Evolutionary conservation across 2,113 vertebrate species (phyloP).

Genomic region (Salminus brasiliensis): DNA sequence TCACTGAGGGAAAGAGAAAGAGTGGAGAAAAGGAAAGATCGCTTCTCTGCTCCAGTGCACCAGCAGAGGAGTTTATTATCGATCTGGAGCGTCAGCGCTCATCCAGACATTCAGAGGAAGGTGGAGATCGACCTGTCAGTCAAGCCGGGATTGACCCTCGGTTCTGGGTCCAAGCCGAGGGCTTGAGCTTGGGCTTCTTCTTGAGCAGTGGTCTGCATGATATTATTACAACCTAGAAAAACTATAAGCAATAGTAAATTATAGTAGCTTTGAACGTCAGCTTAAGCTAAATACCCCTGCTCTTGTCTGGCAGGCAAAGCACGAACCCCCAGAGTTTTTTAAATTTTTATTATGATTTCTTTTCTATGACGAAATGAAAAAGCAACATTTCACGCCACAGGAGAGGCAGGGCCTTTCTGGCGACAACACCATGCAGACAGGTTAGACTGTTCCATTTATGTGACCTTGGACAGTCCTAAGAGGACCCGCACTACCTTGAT

Average conservation of each 20-base stretch:
- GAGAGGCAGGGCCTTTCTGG: too few relatives aligned
- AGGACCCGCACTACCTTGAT: too few relatives aligned
- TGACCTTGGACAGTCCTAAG: too few relatives aligned
- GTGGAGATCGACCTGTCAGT: constrained; percentile 50
- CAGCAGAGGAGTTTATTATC: constrained; percentile 59
- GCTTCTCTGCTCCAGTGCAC: constrained; percentile 42
- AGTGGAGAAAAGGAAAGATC: constrained; percentile 48
- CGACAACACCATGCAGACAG: too few relatives aligned
- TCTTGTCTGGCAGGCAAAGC: too few relatives aligned
- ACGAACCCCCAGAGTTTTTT: too few relatives aligned
- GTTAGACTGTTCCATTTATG: too few relatives aligned
- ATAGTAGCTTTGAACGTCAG: not conserved
- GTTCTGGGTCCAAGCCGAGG: constrained; percentile 14
- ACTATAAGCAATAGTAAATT: not conserved
- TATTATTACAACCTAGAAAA: not conserved
- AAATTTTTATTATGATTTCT: too few relatives aligned
- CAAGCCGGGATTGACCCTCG: constrained; percentile 44
- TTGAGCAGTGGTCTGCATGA: not conserved
- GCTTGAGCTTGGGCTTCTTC: not conserved
- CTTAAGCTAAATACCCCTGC: not conserved
- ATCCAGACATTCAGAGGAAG: constrained; percentile 57
- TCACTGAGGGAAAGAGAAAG: constrained; percentile 23
- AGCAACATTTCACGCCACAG: too few relatives aligned
- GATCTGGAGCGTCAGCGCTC: constrained; percentile 65
- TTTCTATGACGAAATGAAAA: too few relatives aligned